Base-by-base conservation (phyloP, 1,140 invertebrate species). In the Drosophila repletoides region DNA sequence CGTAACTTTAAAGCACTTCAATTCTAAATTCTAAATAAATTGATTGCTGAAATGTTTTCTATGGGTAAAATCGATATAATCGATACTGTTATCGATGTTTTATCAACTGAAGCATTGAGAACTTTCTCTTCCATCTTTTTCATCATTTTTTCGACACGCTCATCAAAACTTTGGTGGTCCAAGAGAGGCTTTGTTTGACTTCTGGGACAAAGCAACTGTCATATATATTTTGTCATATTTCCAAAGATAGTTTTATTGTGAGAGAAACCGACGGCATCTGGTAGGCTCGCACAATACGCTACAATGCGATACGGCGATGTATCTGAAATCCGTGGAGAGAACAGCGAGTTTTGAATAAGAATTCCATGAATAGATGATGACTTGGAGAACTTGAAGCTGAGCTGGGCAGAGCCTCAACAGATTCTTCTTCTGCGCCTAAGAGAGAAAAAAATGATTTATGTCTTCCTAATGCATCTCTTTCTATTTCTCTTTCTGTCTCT, bases 141-240 rank as follows among this genome's bases (percentile, higher is more conserved):
- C 31, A 29, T 19, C n/a, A 24, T 56, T 72, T 28, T 17, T 9
- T 5, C 10, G 3, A 58, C 46, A 9, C 31, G 5, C 3, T 17
- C 7, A n/a, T 29, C 17, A 19, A 63, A 70, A 73, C 73, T 73
- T 70, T 67, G 79, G 80, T 84, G 80, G 79, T 84, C 79, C 45
- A 5, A 5, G 15, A 15, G 7, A 17, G 21, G 19, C 24, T 33
- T 59, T 52, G 48, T 49, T 34, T 56, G 36, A 5, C 0, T 9
- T n/a, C 28, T 19, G 43, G 43, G 64, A 83, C 73, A 83, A 84
- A 45, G 70, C 79, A 71, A 71, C 73, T 59, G 70, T 72, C 71
- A 84, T 59, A 63, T 72, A 84, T 59, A 63, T 72, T 36, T 58
- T 67, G 64, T 76, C 60, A 66, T n/a, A n/a, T 58, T 60, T 33